Percentiles rank a stretch among this genome's conserved stretches.
phyloP scores from a whole-genome alignment of 2,113 vertebrate species.

The Ptilorrhoa leucosticta region DNA sequence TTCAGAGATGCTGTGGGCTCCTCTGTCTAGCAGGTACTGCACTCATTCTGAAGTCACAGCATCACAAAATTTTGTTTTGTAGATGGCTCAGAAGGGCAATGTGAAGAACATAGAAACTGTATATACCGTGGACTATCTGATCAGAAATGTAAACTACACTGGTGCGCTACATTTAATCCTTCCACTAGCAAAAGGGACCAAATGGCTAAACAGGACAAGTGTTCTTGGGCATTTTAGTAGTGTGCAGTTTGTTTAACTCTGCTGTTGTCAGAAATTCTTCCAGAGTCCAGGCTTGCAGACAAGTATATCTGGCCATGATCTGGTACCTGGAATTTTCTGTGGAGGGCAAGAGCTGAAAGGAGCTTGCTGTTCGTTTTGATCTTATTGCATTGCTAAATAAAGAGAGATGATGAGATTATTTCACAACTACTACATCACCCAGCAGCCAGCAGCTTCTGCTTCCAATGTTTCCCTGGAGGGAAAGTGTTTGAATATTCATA shows the following conservation, averaged over 20 bases:
- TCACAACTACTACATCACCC: neutral
- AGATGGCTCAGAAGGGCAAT: neutral
- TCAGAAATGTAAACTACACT: neutral
- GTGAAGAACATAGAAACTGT: neutral
- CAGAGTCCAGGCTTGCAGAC: fast-evolving
- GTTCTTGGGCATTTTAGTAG: neutral
- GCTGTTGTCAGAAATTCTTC: neutral
- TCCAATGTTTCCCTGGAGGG: neutral
- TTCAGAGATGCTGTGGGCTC: neutral
- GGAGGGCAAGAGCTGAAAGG: neutral
- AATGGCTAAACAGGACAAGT: neutral
- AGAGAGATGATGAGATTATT: neutral
- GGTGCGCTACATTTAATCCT: neutral
- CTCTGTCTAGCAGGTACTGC: fast-evolving
- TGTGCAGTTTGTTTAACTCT: neutral
- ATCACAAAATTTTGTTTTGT: neutral
- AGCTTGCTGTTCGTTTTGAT: neutral
- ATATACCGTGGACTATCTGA: neutral
- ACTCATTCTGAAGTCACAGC: neutral
- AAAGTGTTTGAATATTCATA: neutral
- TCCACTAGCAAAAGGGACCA: neutral
- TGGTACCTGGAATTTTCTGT: neutral
- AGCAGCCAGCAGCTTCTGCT: neutral
- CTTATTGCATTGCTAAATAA: neutral
- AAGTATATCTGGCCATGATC: neutral